phyloP scores from a whole-genome alignment of 92 coral and sea anemone species.

The Porites rus region DNA sequence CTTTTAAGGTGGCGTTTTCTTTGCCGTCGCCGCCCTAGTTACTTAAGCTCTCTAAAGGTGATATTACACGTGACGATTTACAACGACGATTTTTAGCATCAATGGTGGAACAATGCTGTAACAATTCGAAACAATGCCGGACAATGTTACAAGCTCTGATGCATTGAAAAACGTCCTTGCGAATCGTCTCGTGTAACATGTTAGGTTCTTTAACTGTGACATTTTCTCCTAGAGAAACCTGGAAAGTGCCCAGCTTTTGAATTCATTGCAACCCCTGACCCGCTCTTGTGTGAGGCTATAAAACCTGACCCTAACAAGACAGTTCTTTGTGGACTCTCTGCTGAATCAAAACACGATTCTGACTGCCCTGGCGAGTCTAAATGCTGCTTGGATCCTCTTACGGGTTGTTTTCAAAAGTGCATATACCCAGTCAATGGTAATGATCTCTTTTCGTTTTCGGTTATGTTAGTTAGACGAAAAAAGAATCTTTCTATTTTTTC shows the following conservation, averaged over 20 bases:
- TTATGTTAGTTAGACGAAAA: not conserved
- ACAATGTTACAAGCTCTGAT: too few relatives aligned
- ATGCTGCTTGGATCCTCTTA: slow-evolving; percentile 73
- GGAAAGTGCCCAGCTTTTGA: slow-evolving; percentile 65
- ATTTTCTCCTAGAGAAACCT: slow-evolving; percentile 63
- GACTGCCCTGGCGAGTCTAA: slow-evolving; percentile 85
- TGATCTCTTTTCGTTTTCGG: not conserved
- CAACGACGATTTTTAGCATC: too few relatives aligned
- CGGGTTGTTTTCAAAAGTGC: slow-evolving; percentile 74
- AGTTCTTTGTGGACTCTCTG: slow-evolving; percentile 74
- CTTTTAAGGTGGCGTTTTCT: too few relatives aligned
- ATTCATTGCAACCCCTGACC: slow-evolving; percentile 34
- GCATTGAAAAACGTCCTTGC: too few relatives aligned
- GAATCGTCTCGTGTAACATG: too few relatives aligned
- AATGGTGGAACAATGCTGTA: too few relatives aligned
- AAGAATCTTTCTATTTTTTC: not conserved
- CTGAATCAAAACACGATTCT: slow-evolving; percentile 64
- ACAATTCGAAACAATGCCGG: too few relatives aligned
- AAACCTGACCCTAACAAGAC: slow-evolving; percentile 47
- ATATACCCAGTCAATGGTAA: slow-evolving; percentile 67
- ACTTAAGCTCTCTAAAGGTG: too few relatives aligned
- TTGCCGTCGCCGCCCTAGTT: too few relatives aligned
- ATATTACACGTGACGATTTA: too few relatives aligned
- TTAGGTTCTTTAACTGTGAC: not conserved
- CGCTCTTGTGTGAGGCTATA: slow-evolving; percentile 60